Base-by-base conservation (phyloP, 2,888 invertebrate genomes). In the Steromphala cineraria region DNA sequence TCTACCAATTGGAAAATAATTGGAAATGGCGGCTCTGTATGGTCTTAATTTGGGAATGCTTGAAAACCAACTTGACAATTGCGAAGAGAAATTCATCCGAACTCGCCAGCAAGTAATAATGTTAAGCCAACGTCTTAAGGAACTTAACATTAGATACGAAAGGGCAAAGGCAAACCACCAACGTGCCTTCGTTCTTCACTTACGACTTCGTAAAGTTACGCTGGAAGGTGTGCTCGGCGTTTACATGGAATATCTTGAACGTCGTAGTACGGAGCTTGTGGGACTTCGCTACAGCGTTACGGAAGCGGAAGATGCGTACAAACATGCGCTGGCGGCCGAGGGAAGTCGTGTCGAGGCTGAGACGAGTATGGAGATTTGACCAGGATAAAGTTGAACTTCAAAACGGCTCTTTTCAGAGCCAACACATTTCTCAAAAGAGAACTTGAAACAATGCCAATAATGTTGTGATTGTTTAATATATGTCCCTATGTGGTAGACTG, bases 401-500 rank as follows among this genome's bases (percentile, higher is more conserved):
- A 40, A 71, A 71, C 46, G 71, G 71, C 71, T 71, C 71, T 71
- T 71, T 36, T 71, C 19, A 71, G 71, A 71, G 71, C 71, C 71
- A 71, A 31, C 19, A 31, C 17, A 31, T 71, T 31, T 71, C 40
- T 10, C 36, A 36, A 71, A 71, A 71, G 71, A 71, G 17, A 40
- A 71, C 71, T 71, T 71, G 67, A 28, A 71, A 5, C 46, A 46
- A 46, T 46, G 46, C 46, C 46, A 46, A 46, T 46, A 46, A 5
- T 13, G 13, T 46, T 10, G 2, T 4, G 1, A 46, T 46, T 46
- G 13, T 46, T 8, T 8, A 46, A 46, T 10, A 10, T 46, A 10
- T 46, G 10, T 46, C 7, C 13, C 46, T 5, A 5, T 36, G 4
- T 3, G 4, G 8, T 36, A 8, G 36, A 36, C 8, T 36, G 8